Evolutionary conservation across 2,113 vertebrate genomes (phyloP).

Genomic region (Himantopus leucocephalus): DNA sequence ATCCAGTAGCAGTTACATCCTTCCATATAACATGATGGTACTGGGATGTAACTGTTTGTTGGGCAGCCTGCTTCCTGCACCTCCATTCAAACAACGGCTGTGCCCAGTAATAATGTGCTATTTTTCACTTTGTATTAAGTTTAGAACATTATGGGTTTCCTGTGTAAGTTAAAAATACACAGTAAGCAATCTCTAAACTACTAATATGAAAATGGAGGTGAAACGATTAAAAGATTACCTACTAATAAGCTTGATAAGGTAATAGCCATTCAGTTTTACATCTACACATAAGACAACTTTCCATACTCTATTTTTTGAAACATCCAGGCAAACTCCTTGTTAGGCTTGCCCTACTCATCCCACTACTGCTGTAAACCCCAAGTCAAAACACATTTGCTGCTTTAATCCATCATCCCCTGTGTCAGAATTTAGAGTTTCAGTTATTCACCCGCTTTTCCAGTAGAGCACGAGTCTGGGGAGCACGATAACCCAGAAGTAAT

Average conservation of each 20-base stretch:
- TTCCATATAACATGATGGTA: neutral
- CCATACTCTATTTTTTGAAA: neutral
- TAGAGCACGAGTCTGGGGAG: neutral
- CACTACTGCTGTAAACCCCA: neutral
- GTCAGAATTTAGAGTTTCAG: neutral
- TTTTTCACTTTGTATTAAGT: neutral
- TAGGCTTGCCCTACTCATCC: neutral
- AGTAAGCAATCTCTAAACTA: neutral
- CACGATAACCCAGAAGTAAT: neutral
- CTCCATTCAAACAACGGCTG: neutral
- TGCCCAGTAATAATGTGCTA: neutral
- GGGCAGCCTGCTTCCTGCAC: neutral
- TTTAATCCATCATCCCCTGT: neutral
- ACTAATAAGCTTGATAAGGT: neutral
- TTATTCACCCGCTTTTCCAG: neutral
- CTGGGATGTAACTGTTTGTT: neutral
- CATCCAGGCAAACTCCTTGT: rapidly evolving
- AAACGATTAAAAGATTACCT: neutral
- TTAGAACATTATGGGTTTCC: neutral
- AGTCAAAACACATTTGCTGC: neutral
- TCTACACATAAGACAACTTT: neutral
- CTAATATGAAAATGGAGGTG: neutral
- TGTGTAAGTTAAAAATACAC: neutral
- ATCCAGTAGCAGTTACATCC: neutral
- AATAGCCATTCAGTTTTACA: neutral